A percentile compares a stretch with the other conserved stretches of the same genome.
Evolutionary conservation across 2,888 invertebrate genomes (phyloP).

Genomic region (Spilosoma lubricipeda): DNA sequence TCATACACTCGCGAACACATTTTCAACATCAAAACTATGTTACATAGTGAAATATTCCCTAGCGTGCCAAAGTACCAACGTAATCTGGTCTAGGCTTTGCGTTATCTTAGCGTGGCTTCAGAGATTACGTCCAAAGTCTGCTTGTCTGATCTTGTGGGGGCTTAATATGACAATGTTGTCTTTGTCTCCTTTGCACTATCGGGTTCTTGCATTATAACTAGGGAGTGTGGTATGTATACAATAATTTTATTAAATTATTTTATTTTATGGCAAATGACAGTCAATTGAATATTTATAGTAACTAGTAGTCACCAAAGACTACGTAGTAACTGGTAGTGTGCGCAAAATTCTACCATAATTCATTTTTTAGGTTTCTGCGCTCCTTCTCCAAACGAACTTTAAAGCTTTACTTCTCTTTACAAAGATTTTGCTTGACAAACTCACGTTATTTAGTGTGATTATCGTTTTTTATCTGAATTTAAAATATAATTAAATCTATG

Average conservation of each 20-base stretch:
- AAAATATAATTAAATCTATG: no score
- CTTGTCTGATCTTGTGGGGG: slow-evolving; percentile 39
- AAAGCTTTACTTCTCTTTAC: no score
- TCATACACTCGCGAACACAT: slow-evolving; percentile 10
- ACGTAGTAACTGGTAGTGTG: no score
- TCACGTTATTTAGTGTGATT: neutral
- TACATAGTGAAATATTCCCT: slow-evolving; percentile 42
- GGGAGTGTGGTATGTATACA: neutral
- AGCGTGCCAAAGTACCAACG: slow-evolving; percentile 43
- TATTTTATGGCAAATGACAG: no score
- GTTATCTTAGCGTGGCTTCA: slow-evolving; percentile 45
- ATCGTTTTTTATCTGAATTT: no score
- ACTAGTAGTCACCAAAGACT: no score
- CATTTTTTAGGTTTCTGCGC: no score
- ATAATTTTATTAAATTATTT: neutral
- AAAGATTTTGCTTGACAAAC: no score
- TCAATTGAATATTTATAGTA: no score
- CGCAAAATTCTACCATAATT: no score
- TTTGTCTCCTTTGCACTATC: slow-evolving; percentile 23
- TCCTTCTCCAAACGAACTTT: no score
- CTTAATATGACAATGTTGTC: slow-evolving; percentile 46
- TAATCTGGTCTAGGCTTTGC: slow-evolving; percentile 47
- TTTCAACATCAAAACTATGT: slow-evolving; percentile 26
- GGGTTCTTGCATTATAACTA: slow-evolving; percentile 13
- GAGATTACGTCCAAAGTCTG: slow-evolving; percentile 42